Evolutionary conservation across 2,797 vertebrate species (phyloP).

Genomic region (Microchirus variegatus): DNA sequence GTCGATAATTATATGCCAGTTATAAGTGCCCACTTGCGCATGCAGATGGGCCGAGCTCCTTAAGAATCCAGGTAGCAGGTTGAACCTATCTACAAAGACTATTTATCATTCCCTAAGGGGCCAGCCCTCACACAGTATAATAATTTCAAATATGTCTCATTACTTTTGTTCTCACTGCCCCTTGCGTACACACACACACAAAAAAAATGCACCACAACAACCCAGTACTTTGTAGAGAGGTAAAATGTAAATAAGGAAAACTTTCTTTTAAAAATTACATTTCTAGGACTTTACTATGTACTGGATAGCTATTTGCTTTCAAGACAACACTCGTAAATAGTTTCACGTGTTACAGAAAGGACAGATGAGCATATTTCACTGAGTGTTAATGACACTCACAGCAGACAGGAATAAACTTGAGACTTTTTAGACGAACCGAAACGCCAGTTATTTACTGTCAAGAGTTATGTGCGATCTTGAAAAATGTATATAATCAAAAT

Average conservation of each 20-base stretch:
- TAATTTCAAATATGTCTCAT: constrained; percentile 61
- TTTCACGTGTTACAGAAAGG: neutral
- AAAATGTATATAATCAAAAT: neutral
- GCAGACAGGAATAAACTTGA: neutral
- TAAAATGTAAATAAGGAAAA: constrained; percentile 19
- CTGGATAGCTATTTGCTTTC: constrained; percentile 16
- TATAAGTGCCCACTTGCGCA: constrained; percentile 81
- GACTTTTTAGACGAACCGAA: neutral
- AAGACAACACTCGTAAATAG: neutral
- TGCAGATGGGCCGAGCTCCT: constrained; percentile 79
- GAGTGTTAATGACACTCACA: neutral
- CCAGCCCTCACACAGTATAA: constrained; percentile 53
- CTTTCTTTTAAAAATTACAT: constrained; percentile 15
- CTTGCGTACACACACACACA: neutral
- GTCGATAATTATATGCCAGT: constrained; percentile 83
- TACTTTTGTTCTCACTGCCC: constrained; percentile 44
- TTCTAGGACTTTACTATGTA: constrained; percentile 10
- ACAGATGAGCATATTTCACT: neutral
- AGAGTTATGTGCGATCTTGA: neutral
- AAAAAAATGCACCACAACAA: neutral
- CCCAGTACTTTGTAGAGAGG: neutral
- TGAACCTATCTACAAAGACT: constrained; percentile 54
- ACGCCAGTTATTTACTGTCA: neutral
- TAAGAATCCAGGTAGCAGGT: constrained; percentile 72
- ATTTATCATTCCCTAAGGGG: constrained; percentile 63